Evolutionary conservation across 2,797 vertebrate species (phyloP), one percentile per base, ranked within the genome.

Genomic region (Oreortyx pictus): DNA sequence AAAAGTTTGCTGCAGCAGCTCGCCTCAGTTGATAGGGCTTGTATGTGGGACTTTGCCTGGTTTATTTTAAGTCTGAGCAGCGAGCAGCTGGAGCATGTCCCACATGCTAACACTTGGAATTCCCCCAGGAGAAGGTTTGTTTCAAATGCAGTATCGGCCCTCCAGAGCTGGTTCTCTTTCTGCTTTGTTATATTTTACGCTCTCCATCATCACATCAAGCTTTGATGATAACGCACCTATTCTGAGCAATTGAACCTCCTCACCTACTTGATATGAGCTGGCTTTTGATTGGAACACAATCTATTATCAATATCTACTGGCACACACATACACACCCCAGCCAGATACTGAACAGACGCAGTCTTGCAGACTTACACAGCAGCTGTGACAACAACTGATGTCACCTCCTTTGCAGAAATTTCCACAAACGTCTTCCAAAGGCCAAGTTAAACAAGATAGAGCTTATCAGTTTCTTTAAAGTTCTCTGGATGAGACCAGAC

Each of bases 361-460:
- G 87, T 29, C 91, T 82, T 61, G 60, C 94, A 92, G 85, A 80
- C 88, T 93, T 92, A 75, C 88, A 85, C 86, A 86, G 92, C 95
- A 96, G 92, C 97, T 97, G 95, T 95, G 96, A 96, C 95, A 96
- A 96, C 96, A 97, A 96, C 92, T 97, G 96, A 97, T 93, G 95
- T 97, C 95, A 97, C 92, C 95, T 91, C 90, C 95, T 85, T 90
- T 93, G 83, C 94, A 96, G 92, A 97, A 97, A 93, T 95, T 96
- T 97, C 96, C 92, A 96, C 92, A 88, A 87, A 79, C 29, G 6
- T 95, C 91, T 92, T 94, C 94, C 93, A 97, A 96, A 96, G 94
- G 90, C 93, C 95, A 96, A 94, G 95, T 96, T 95, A 95, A 95
- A 94, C 35, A 37, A 96, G 94, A 97, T 94, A 97, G 90, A 94